phyloP scores from a whole-genome alignment of 1,140 invertebrate genomes.

The Ericerus pela region DNA sequence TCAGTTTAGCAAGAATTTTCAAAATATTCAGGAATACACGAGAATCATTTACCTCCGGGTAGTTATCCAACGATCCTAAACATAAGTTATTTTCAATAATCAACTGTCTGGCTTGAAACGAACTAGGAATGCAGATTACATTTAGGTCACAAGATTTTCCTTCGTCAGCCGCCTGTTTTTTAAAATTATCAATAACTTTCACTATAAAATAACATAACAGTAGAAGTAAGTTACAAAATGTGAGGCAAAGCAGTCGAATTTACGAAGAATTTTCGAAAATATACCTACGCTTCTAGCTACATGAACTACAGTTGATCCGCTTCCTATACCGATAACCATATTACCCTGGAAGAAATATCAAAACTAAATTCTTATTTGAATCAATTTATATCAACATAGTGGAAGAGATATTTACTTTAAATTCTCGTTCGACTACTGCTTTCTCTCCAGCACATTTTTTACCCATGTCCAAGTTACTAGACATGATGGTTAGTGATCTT shows the following conservation, averaged over 20 bases:
- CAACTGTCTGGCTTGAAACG: conserved; percentile 74
- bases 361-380: neutral
- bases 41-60: conserved; percentile 46
- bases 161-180: conserved; percentile 38
- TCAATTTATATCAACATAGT: too few species aligned
- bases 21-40: too few species aligned
- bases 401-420: conserved; percentile 1
- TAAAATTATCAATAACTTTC: neutral
- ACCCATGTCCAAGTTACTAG: neutral
- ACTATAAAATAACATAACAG: neutral
- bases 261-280: neutral
- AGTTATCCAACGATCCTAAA: conserved; percentile 69
- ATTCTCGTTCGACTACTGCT: neutral
- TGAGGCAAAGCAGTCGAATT: neutral
- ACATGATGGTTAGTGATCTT: too few species aligned
- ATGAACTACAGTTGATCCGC: conserved; percentile 87
- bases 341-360: conserved; percentile 39
- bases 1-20: conserved; percentile 12
- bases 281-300: conserved; percentile 68
- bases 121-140: conserved; percentile 77
- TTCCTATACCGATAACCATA: conserved; percentile 74
- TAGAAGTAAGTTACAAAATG: neutral
- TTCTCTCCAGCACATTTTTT: neutral
- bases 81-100: conserved; percentile 58
- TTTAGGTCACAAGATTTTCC: conserved; percentile 55